A percentile compares a stretch with the other conserved stretches of the same genome.
These are phyloP conservation scores for Drosophila mojavensis DNA, from an alignment of 1,140 invertebrate genomes.

Conservation along the genomic window DNA sequence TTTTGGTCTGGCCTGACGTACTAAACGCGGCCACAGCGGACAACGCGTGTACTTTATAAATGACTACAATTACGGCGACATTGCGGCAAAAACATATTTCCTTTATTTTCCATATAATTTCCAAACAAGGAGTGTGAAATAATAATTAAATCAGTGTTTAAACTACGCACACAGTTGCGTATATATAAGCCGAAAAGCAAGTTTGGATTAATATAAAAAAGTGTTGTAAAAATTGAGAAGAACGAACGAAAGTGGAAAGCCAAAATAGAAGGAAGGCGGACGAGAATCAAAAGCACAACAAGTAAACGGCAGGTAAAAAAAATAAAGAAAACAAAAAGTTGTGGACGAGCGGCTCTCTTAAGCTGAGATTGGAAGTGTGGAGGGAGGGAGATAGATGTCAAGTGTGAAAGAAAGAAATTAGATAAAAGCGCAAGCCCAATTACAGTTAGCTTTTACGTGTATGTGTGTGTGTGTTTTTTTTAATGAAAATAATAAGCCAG, in stretches of 20 bases:
- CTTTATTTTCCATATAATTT: slow-evolving; percentile 50
- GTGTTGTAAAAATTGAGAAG: slow-evolving; percentile 40
- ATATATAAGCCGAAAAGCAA: slow-evolving; percentile 8
- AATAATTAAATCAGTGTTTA: slow-evolving; percentile 20
- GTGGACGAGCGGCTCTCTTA: slow-evolving; percentile 28
- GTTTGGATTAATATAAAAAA: slow-evolving; percentile 28
- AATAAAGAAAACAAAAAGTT: slow-evolving; percentile 27
- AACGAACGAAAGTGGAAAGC: slow-evolving; percentile 43
- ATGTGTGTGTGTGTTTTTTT: neutral
- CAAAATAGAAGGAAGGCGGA: slow-evolving; percentile 49
- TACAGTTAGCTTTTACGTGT: slow-evolving; percentile 71
- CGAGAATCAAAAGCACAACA: slow-evolving; percentile 63
- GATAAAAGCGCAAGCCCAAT: slow-evolving; percentile 45
- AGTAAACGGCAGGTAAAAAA: slow-evolving; percentile 65
- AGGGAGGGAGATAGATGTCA: slow-evolving; percentile 44
- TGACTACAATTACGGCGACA: slow-evolving; percentile 41
- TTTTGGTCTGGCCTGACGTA: slow-evolving; percentile 63
- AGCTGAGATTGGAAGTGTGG: slow-evolving; percentile 33
- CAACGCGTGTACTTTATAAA: slow-evolving; percentile 59
- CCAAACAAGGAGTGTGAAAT: slow-evolving; percentile 26
- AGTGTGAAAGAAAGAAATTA: slow-evolving; percentile 55
- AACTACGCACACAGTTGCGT: neutral
- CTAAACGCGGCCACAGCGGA: slow-evolving; percentile 64
- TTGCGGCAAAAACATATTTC: slow-evolving; percentile 52
- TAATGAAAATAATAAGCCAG: slow-evolving; percentile 54